Base-by-base conservation (phyloP, 2,888 invertebrate species). In the Thymelicus lineola region DNA sequence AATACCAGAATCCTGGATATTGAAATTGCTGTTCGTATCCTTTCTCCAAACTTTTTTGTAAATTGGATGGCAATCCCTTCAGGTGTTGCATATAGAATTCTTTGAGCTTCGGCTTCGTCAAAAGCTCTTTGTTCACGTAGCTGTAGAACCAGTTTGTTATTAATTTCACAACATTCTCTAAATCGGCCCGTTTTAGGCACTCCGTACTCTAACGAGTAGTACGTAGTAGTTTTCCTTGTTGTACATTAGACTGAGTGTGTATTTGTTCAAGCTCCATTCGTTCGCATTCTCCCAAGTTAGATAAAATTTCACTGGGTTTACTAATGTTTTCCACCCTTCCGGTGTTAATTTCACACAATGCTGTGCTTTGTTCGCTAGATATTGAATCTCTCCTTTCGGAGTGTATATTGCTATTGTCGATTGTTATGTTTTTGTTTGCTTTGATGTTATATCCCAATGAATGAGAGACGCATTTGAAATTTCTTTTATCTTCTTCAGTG, bases 1-100 rank as follows among this genome's bases (percentile, higher is more conserved):
- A 46, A 46, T 46, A 46, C 46, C 46, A 46, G 46, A 46, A 46
- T 46, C 10, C 46, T 46, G 46, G 46, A 46, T 46, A 14, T 46
- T 46, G 46, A 46, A 46, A 46, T 46, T 69, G 71, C 74, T 53
- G 73, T 74, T 62, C 42, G 45, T 50, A 75, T 64, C 42, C 71
- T 15, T 50, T 73, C 76, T 15, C 14, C 20, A 46, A 72, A 71
- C 6, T 70, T 71, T 69, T 71, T 69, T 12, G 14, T 71, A 73
- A 73, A 76, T 68, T 75, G 72, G 6, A 72, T 7, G 63, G 72
- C 68, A 75, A 76, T 76, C 76, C 72, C 75, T 53, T 71, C 70
- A 72, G 73, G 73, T 63, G 74, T 71, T 17, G 42, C 3, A 55
- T 71, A 72, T 59, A 74, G 38, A 53, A 69, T 9, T 73, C 63